Evolutionary conservation across 2,113 vertebrate genomes (phyloP), one percentile per base, ranked within the genome.

Genomic region (Brachypodius melanocephalos): DNA sequence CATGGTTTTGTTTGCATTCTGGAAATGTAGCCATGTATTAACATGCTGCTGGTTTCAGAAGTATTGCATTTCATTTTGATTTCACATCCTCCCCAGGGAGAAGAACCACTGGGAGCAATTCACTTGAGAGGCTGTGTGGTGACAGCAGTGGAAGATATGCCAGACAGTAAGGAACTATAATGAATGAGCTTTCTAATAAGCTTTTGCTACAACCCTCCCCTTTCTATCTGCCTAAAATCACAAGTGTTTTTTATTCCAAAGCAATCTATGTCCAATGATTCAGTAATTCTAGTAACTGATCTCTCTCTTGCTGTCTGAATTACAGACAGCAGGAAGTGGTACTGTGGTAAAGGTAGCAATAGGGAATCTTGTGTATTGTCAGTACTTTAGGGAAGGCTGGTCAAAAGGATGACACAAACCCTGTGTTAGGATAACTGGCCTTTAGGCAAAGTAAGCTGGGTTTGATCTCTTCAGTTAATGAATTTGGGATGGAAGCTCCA

Each of bases 51-150:
- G 4, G 55, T 51, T 85, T 67, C 72, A 77, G 21, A 73, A 67
- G 5, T 5, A 15, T 38, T 85, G 40, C 10, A 21, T 92, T 85
- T 88, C 22, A 69, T 69, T 82, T 63, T 58, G n/a, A 31, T 90
- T 93, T 92, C 32, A 10, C 61, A 18, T 67, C 49, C 65, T 63
- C 51, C 79, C 22, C 55, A 98, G 98, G 93, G 99, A 97, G 95
- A 99, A 68, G 98, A 98, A 8, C 98, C 99, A 8, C 96, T 99
- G 73, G 99, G 99, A 79, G 98, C 99, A 7, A 97, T 99, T 95
- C 98, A 98, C 84, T 97, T 99, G 95, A 98, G 99, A 88, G 99
- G 98, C 9, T 99, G 98, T 1, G 99, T 99, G 85, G 98, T 99
- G 78, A 99, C 99, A 28, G 99, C 98, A 11, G 98, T 99, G 90